A percentile compares a stretch with the other conserved stretches of the same genome.
phyloP scores from a whole-genome alignment of 2,888 invertebrate genomes.

The Nebria salina region DNA sequence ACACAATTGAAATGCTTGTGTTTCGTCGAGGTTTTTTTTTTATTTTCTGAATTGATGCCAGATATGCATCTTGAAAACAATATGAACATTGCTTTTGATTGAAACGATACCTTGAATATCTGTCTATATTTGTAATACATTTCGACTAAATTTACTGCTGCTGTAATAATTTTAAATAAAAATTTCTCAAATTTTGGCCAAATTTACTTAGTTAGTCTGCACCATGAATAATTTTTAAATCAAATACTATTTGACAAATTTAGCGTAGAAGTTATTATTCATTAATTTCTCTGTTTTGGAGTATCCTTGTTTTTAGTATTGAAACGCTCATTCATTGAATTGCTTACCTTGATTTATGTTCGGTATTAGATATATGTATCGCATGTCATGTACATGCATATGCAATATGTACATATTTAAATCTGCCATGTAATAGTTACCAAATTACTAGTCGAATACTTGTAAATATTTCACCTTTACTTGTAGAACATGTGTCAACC shows the following conservation, averaged over 20 bases:
- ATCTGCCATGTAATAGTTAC: background rate
- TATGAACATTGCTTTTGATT: background rate
- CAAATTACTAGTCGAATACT: background rate
- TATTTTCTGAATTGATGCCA: background rate
- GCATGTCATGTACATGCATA: background rate
- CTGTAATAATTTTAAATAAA: no score
- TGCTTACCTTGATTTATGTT: background rate
- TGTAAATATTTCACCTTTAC: background rate
- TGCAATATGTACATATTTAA: background rate
- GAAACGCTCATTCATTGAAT: background rate
- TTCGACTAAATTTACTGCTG: background rate
- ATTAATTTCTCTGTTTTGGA: no score
- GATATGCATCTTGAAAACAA: background rate
- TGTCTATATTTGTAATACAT: background rate
- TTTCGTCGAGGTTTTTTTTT: background rate
- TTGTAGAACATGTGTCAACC: background rate
- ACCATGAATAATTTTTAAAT: no score
- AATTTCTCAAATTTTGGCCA: no score
- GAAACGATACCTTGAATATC: background rate
- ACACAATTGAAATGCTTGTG: background rate
- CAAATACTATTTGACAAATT: no score
- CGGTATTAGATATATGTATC: background rate
- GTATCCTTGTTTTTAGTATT: background rate
- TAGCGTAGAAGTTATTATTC: no score
- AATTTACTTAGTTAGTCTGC: no score